phyloP scores from a whole-genome alignment of 2,888 invertebrate species.

The Acanthacorydalis orientalis region DNA sequence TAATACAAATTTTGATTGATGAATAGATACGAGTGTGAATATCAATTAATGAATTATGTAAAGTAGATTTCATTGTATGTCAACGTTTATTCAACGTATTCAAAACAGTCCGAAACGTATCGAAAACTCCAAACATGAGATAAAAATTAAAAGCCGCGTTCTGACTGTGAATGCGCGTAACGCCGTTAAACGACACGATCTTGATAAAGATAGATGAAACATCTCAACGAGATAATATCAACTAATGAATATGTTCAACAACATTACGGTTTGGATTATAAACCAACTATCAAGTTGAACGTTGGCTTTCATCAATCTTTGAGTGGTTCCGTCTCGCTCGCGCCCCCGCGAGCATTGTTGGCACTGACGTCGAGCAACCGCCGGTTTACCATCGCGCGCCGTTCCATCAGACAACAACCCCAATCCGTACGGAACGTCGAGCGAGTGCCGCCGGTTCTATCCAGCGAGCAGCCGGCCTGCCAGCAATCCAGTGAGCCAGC shows the following conservation, averaged over 20 bases:
- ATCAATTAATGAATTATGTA: too few species aligned
- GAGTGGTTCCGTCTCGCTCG: constrained; percentile 11
- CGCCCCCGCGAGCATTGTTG: constrained; percentile 10
- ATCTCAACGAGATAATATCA: constrained; percentile 24
- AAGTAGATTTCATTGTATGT: too few species aligned
- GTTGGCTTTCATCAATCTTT: constrained; percentile 26
- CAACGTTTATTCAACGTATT: too few species aligned
- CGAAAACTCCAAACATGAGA: too few species aligned
- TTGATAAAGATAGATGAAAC: constrained; percentile 13
- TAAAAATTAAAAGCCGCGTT: too few species aligned
- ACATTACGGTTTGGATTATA: constrained; percentile 30
- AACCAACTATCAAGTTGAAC: constrained; percentile 28
- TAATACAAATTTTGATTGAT: too few species aligned
- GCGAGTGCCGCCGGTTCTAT: too few species aligned
- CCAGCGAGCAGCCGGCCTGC: too few species aligned
- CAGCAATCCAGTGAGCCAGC: too few species aligned
- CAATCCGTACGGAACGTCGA: too few species aligned
- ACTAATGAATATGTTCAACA: constrained; percentile 31
- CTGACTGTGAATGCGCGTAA: background rate
- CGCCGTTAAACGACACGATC: background rate
- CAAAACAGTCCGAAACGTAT: too few species aligned
- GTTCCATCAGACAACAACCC: background rate
- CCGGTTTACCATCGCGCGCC: background rate
- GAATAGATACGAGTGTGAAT: too few species aligned
- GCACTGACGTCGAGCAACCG: constrained; percentile 3